Percentiles rank a stretch among this genome's conserved stretches.
Conservation (phyloP, 2,888 invertebrate species). For the Nematopogon swammerdamellus region DNA sequence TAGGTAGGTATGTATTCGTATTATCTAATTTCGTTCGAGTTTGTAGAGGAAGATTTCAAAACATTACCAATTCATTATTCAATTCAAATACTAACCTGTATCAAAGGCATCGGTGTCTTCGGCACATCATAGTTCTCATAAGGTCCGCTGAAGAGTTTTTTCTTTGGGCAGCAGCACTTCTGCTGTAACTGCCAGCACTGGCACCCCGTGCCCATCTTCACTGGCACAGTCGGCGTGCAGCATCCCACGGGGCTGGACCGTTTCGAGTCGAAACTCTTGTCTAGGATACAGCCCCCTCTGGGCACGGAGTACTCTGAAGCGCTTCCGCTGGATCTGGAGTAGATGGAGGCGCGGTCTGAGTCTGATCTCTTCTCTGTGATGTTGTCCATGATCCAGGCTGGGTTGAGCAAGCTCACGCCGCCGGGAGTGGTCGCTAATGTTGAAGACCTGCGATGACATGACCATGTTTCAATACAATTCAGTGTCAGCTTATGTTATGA, state of each 20-base stretch:
- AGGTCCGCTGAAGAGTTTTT: slow-evolving; percentile 51
- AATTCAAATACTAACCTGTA: slow-evolving; percentile 30
- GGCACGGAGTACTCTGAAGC: slow-evolving; percentile 65
- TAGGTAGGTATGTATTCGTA: too few species aligned
- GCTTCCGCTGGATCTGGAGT: slow-evolving; percentile 62
- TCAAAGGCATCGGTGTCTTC: slow-evolving; percentile 59
- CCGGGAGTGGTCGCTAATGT: slow-evolving; percentile 50
- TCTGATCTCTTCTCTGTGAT: slow-evolving; percentile 45
- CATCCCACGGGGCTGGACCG: slow-evolving; percentile 37
- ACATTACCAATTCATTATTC: too few species aligned
- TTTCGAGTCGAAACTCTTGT: slow-evolving; percentile 51
- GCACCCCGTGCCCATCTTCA: slow-evolving; percentile 37
- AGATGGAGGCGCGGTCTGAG: slow-evolving; percentile 62
- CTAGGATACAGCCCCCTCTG: slow-evolving; percentile 34
- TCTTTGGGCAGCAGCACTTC: slow-evolving; percentile 36
- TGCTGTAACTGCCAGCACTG: slow-evolving; percentile 38
- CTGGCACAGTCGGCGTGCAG: slow-evolving; percentile 59
- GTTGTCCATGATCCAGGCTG: slow-evolving; percentile 58
- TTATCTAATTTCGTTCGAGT: too few species aligned
- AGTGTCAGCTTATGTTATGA: too few species aligned
- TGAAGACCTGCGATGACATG: slow-evolving; percentile 48
- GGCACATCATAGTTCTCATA: slow-evolving; percentile 82
- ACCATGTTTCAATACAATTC: too few species aligned
- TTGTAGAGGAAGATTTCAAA: too few species aligned
- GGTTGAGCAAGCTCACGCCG: slow-evolving; percentile 38